Conservation (phyloP, 2,113 vertebrate species). For the Origma solitaria region DNA sequence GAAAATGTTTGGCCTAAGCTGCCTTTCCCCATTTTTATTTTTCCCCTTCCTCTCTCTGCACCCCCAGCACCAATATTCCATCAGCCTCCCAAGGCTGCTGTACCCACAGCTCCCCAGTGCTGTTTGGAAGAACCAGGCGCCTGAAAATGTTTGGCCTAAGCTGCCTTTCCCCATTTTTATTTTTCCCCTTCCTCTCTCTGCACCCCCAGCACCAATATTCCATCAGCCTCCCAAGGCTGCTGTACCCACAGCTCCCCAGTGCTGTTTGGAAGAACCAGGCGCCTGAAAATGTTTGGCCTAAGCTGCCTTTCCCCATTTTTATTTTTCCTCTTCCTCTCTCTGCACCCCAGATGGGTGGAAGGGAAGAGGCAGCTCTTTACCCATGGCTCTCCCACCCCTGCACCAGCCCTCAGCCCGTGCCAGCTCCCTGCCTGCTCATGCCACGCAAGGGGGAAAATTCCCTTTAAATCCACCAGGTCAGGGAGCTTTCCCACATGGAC, state of each 20-base stretch:
- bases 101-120: not conserved
- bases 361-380: not conserved
- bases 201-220: not conserved
- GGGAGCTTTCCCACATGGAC: not conserved
- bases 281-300: not conserved
- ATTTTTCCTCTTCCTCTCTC: not conserved
- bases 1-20: not conserved
- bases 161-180: not conserved
- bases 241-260: not conserved
- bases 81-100: not conserved
- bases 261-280: not conserved
- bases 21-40: not conserved
- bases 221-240: not conserved
- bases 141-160: not conserved
- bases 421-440: fast-evolving
- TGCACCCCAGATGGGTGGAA: not conserved
- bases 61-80: not conserved
- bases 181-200: not conserved
- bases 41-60: not conserved
- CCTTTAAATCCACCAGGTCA: fast-evolving
- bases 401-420: fast-evolving
- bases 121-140: not conserved
- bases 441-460: not conserved
- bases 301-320: not conserved
- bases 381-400: not conserved